These are phyloP conservation scores for Chamaea fasciata DNA, from an alignment of 2,113 vertebrate species.

Conservation along the genomic window DNA sequence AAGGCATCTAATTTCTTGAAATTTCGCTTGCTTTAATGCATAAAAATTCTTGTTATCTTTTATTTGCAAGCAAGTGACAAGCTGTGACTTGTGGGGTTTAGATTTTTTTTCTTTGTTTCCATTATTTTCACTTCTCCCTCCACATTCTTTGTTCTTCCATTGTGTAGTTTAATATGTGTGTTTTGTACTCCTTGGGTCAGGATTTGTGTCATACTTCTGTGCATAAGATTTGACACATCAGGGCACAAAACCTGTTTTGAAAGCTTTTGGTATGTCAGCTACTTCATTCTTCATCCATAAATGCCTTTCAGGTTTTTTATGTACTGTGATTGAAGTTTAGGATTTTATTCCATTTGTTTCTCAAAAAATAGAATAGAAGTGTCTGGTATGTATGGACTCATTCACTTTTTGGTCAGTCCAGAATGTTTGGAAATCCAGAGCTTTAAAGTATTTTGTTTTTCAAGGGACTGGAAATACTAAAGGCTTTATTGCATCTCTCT, in stretches of 20 bases:
- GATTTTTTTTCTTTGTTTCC: not conserved
- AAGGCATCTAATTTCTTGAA: not conserved
- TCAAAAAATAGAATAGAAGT: not conserved
- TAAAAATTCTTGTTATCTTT: not conserved
- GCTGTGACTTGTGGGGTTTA: not conserved
- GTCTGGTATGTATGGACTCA: not conserved
- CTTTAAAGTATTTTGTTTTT: not conserved
- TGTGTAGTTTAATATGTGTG: not conserved
- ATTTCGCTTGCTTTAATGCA: rapidly evolving
- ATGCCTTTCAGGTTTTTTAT: not conserved
- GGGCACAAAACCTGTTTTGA: not conserved
- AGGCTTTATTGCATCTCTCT: not conserved
- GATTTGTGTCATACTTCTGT: not conserved
- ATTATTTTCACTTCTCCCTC: not conserved
- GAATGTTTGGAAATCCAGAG: not conserved
- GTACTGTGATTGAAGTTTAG: not conserved
- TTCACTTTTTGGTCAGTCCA: not conserved
- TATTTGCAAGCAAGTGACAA: not conserved
- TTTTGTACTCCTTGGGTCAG: not conserved
- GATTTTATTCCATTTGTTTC: not conserved
- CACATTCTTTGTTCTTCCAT: not conserved
- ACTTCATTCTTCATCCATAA: not conserved
- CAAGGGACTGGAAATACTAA: not conserved
- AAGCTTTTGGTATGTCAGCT: not conserved
- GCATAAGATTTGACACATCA: not conserved